Conservation (phyloP, 2,888 invertebrate genomes). For the Drosophila subquinaria region DNA sequence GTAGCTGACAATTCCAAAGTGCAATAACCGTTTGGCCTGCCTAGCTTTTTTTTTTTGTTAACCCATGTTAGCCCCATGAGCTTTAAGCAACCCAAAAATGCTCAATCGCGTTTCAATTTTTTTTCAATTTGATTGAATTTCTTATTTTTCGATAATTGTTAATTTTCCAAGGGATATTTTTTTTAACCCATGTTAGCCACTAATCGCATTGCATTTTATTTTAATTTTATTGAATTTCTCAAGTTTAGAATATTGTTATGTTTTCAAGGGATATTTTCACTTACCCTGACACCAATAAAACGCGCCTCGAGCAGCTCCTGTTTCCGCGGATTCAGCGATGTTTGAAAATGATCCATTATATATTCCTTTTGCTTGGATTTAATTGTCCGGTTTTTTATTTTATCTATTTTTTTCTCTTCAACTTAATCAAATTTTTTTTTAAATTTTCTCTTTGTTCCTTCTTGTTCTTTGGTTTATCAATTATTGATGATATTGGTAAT, state of each 20-base stretch:
- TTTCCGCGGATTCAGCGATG: conserved; percentile 98
- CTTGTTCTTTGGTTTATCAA: conserved; percentile 22
- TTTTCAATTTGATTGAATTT: neutral
- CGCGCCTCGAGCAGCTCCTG: conserved; percentile 99
- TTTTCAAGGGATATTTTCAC: conserved; percentile 83
- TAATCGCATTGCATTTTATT: conserved; percentile 1
- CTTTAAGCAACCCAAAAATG: neutral
- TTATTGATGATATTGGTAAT: conserved; percentile 25
- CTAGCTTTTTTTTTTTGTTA: conserved; percentile 27
- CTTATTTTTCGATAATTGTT: neutral
- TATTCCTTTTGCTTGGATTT: conserved; percentile 13
- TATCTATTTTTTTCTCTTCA: neutral
- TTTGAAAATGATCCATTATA: conserved; percentile 96
- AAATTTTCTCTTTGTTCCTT: neutral
- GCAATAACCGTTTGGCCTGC: conserved; percentile 70
- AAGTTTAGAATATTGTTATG: neutral
- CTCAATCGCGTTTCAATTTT: neutral
- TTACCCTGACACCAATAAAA: conserved; percentile 97
- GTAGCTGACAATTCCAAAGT: conserved; percentile 68
- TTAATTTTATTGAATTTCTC: neutral
- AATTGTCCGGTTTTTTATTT: conserved; percentile 7
- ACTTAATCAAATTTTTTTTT: neutral
- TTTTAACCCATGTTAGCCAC: conserved; percentile 44
- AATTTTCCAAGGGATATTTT: neutral
- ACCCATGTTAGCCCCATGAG: conserved; percentile 34